Percentiles rank a stretch among this genome's conserved stretches.
phyloP scores from a whole-genome alignment of 2,797 vertebrate species.

The Lacerta viridis region DNA sequence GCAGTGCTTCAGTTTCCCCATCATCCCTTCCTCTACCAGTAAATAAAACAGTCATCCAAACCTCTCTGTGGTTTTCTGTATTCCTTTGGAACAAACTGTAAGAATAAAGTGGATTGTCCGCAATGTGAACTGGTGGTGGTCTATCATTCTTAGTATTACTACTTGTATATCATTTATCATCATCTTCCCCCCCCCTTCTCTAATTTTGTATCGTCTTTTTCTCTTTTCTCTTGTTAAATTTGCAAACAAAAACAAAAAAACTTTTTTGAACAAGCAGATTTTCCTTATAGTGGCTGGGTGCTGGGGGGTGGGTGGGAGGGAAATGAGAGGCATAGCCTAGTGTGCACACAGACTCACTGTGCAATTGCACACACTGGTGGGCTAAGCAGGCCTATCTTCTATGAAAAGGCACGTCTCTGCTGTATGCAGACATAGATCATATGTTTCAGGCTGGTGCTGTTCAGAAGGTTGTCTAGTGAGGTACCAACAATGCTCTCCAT shows the following conservation, averaged over 20 bases:
- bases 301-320: neutral
- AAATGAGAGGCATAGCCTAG: neutral
- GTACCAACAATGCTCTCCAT: neutral
- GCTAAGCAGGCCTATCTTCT: neutral
- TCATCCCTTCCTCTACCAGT: too few species aligned
- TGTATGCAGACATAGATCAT: neutral
- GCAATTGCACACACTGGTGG: neutral
- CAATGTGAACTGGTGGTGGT: too few species aligned
- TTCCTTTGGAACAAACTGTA: neutral
- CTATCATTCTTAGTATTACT: too few species aligned
- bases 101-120: neutral
- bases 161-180: too few species aligned
- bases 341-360: neutral
- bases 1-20: neutral
- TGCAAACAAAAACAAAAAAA: too few species aligned
- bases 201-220: too few species aligned
- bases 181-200: too few species aligned
- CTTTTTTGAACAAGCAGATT: too few species aligned
- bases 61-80: neutral
- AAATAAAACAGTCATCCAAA: conserved; percentile 18
- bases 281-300: too few species aligned
- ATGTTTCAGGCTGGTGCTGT: neutral
- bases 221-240: too few species aligned
- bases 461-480: neutral
- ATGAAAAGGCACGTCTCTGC: neutral